Conservation (phyloP, 2,888 invertebrate genomes). For the Harmothoe impar region DNA sequence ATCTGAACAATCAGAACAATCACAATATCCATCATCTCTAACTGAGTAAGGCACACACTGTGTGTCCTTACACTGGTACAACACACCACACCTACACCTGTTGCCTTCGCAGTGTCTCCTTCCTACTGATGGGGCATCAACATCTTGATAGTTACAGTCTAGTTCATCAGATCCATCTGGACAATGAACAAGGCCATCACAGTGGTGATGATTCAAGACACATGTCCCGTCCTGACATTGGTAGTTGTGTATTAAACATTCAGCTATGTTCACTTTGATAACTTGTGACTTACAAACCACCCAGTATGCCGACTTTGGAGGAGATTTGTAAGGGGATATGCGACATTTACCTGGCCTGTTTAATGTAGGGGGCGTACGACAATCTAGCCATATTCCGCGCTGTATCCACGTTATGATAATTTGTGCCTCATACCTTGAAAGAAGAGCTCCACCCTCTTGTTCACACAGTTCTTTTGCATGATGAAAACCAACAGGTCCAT, state of each 20-base stretch:
- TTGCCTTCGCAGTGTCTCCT: background rate
- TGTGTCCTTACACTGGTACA: background rate
- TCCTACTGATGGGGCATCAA: background rate
- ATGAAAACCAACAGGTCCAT: background rate
- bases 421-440: background rate
- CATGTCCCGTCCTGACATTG: background rate
- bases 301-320: background rate
- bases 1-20: constrained; percentile 29
- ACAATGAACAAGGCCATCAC: background rate
- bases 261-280: background rate
- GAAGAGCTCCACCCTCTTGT: background rate
- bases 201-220: background rate
- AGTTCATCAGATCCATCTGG: background rate
- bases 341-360: background rate
- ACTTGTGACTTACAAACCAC: background rate
- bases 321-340: background rate
- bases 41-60: background rate
- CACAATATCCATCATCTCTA: background rate
- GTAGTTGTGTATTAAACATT: background rate
- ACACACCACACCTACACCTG: background rate
- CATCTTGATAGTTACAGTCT: background rate
- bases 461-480: background rate
- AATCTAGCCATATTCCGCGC: background rate
- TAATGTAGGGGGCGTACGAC: too few species aligned
- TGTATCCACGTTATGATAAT: too few species aligned